Conservation (phyloP, 2,888 invertebrate species). For the Mermis nigrescens region DNA sequence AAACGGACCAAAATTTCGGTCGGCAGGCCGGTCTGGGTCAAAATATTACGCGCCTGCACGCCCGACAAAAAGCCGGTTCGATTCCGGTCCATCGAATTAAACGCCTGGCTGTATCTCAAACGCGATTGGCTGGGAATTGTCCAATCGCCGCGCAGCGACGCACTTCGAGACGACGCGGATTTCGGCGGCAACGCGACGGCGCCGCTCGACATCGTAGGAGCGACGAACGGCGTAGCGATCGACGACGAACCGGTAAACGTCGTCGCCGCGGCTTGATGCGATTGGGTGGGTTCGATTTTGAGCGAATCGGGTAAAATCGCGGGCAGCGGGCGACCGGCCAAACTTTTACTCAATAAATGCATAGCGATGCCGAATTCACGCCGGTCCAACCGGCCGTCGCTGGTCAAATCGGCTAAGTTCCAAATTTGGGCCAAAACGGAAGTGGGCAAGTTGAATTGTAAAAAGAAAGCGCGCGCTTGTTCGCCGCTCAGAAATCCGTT, state of each 20-base stretch:
- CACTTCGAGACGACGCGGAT: not conserved
- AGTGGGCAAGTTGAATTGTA: conserved; percentile 77
- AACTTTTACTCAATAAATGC: conserved; percentile 75
- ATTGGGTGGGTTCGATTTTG: conserved; percentile 30
- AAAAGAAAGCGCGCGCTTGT: conserved; percentile 63
- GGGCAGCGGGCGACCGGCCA: conserved; percentile 76
- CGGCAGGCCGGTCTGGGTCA: conserved; percentile 76
- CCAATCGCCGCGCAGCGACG: conserved; percentile 24
- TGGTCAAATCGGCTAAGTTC: conserved; percentile 76
- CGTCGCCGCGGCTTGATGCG: not conserved
- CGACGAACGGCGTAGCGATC: too few relatives aligned
- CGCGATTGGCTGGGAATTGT: conserved; percentile 25
- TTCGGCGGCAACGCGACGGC: conserved; percentile 10
- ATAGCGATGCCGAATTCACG: conserved; percentile 93
- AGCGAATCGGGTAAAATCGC: conserved; percentile 54
- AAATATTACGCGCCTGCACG: conserved; percentile 54
- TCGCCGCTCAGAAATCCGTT: conserved; percentile 62
- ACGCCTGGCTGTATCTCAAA: conserved; percentile 26
- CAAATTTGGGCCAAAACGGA: conserved; percentile 76
- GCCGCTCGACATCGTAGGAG: too few relatives aligned
- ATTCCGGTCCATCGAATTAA: conserved; percentile 25
- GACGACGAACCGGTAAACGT: too few relatives aligned
- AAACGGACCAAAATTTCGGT: conserved; percentile 79
- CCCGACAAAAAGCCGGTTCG: conserved; percentile 13
- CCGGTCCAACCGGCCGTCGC: conserved; percentile 76